A percentile compares a stretch with the other conserved stretches of the same genome.
phyloP scores from a whole-genome alignment of 2,113 vertebrate species.

The Tretioscincus oriximinensis region DNA sequence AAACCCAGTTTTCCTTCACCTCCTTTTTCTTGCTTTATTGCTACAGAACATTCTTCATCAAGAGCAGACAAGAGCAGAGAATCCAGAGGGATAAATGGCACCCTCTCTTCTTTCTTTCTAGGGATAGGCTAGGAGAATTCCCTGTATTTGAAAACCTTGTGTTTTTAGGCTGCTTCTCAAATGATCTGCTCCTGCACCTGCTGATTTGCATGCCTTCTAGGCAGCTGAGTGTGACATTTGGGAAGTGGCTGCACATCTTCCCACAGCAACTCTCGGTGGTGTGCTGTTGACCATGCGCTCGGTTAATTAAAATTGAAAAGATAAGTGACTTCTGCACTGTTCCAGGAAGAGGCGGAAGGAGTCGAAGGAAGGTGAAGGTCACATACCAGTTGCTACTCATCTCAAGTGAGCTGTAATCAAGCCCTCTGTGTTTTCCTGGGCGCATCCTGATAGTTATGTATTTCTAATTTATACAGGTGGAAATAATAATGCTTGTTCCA shows the following conservation, averaged over 20 bases:
- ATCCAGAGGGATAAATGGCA: too few species aligned
- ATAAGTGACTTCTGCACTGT: background rate
- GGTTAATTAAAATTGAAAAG: conserved; percentile 23
- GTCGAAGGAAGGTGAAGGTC: background rate
- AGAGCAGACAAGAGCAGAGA: too few species aligned
- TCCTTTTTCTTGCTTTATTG: too few species aligned
- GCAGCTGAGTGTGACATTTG: background rate
- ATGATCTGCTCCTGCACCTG: background rate
- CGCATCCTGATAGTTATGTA: background rate
- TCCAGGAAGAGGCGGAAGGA: rapidly evolving
- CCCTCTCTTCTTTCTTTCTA: too few species aligned
- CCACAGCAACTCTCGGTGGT: background rate
- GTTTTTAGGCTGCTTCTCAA: background rate
- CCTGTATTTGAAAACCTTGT: background rate
- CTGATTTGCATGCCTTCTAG: background rate
- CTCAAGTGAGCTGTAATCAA: background rate
- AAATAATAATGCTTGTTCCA: rapidly evolving
- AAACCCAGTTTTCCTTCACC: too few species aligned
- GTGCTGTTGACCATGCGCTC: background rate
- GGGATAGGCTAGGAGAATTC: background rate
- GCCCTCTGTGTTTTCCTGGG: background rate
- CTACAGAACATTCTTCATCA: too few species aligned
- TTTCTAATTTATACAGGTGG: background rate
- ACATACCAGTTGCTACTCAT: background rate
- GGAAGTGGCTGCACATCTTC: background rate